phyloP scores from a whole-genome alignment of 2,888 invertebrate genomes.

The Pammene aurita region DNA sequence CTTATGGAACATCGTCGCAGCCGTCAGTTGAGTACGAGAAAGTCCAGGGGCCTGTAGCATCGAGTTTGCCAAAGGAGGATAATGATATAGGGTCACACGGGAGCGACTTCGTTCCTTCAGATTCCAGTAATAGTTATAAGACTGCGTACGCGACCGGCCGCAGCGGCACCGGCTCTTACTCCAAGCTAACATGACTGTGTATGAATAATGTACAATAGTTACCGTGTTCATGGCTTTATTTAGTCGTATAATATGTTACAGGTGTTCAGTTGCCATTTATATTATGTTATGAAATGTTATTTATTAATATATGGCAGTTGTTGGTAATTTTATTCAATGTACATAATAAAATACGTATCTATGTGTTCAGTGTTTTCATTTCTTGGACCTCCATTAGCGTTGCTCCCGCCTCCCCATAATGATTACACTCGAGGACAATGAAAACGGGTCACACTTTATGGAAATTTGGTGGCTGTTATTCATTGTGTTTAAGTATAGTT shows the following conservation, averaged over 20 bases:
- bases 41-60: slow-evolving; percentile 56
- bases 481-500: too few relatives aligned
- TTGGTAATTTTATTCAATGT: slow-evolving; percentile 36
- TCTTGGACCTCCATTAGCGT: neutral
- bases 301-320: slow-evolving; percentile 35
- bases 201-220: slow-evolving; percentile 29
- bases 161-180: slow-evolving; percentile 57
- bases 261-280: slow-evolving; percentile 37
- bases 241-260: slow-evolving; percentile 15
- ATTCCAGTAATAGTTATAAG: slow-evolving; percentile 66
- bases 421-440: too few relatives aligned
- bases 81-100: slow-evolving; percentile 62
- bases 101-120: slow-evolving; percentile 65
- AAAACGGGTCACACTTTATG: too few relatives aligned
- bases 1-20: slow-evolving; percentile 55
- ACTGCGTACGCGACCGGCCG: slow-evolving; percentile 62
- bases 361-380: slow-evolving; percentile 17
- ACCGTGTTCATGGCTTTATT: slow-evolving; percentile 23
- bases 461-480: too few relatives aligned
- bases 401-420: neutral
- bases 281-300: slow-evolving; percentile 19
- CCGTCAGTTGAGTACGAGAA: slow-evolving; percentile 68
- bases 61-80: slow-evolving; percentile 68
- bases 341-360: slow-evolving; percentile 27
- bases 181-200: slow-evolving; percentile 54